These are phyloP conservation scores for Diploscapter pachys DNA, from an alignment of 1,140 invertebrate species.

Conservation along the genomic window DNA sequence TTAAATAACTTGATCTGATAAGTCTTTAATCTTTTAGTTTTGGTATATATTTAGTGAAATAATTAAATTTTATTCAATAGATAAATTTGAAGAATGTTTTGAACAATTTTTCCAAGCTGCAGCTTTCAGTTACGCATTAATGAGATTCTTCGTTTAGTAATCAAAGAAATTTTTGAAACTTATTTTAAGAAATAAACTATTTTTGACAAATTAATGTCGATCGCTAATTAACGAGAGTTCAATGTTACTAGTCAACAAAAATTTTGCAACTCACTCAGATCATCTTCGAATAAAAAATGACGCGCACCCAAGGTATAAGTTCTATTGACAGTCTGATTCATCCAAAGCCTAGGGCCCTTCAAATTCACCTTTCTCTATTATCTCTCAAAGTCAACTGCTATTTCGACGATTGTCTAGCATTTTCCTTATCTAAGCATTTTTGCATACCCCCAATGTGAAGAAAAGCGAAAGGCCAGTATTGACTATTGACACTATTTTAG, in stretches of 20 bases:
- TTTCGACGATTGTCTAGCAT: too few relatives aligned
- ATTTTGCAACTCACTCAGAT: background rate
- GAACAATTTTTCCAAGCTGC: too few relatives aligned
- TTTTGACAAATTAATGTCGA: background rate
- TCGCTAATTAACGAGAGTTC: background rate
- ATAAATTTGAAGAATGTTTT: too few relatives aligned
- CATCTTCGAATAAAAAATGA: background rate
- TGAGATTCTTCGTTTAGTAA: too few relatives aligned
- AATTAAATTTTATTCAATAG: too few relatives aligned
- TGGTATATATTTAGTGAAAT: too few relatives aligned
- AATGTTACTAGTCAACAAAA: background rate
- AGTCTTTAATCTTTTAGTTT: too few relatives aligned
- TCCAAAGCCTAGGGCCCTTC: background rate
- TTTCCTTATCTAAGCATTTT: too few relatives aligned
- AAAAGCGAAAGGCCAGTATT: background rate
- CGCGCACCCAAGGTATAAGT: background rate
- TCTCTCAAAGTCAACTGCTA: too few relatives aligned
- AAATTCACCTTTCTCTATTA: background rate
- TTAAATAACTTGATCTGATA: too few relatives aligned
- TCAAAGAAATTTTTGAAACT: background rate
- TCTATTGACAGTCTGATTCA: background rate
- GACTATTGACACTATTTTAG: background rate
- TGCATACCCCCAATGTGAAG: background rate
- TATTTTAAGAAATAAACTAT: slow-evolving; percentile 2
- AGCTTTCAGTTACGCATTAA: too few relatives aligned